phyloP scores from a whole-genome alignment of 2,888 invertebrate genomes.

The Ischnura elegans region DNA sequence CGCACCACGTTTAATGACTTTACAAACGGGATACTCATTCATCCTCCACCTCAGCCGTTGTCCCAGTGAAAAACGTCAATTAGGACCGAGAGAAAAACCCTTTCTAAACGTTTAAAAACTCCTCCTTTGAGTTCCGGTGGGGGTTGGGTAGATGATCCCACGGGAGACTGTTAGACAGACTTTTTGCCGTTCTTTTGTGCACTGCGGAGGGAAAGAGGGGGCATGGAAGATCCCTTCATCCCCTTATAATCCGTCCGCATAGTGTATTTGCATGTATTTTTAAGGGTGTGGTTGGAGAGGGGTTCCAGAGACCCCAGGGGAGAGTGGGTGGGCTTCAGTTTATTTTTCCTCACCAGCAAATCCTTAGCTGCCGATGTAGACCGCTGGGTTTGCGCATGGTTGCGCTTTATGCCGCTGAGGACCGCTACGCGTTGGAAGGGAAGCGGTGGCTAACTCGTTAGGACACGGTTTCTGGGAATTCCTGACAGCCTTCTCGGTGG shows the following conservation, averaged over 20 bases:
- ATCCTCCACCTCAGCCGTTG: neutral
- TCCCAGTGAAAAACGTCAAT: slow-evolving; percentile 33
- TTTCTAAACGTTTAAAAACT: slow-evolving; percentile 32
- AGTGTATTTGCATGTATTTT: slow-evolving; percentile 60
- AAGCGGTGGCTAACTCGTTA: neutral
- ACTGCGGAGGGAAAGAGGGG: neutral
- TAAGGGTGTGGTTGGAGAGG: neutral
- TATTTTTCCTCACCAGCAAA: neutral
- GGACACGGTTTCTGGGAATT: neutral
- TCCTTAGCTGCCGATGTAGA: neutral
- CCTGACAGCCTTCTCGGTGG: neutral
- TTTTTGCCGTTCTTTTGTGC: slow-evolving; percentile 36
- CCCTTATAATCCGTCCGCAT: slow-evolving; percentile 37
- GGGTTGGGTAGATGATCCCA: neutral
- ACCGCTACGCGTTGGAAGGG: too few relatives aligned
- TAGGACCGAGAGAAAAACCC: slow-evolving; percentile 53
- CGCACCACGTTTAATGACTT: slow-evolving; percentile 59
- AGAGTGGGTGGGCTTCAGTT: neutral
- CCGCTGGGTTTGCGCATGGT: slow-evolving; percentile 15
- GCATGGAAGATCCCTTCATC: neutral
- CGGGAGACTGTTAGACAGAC: neutral
- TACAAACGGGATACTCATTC: slow-evolving; percentile 46
- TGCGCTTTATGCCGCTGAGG: neutral
- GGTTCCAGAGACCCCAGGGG: neutral
- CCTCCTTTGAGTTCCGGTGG: neutral